Evolutionary conservation across 64 coral and sea anemone genomes (phyloP), one percentile per base, ranked within the genome.

Genomic region (Astreopora myriophthalma): DNA sequence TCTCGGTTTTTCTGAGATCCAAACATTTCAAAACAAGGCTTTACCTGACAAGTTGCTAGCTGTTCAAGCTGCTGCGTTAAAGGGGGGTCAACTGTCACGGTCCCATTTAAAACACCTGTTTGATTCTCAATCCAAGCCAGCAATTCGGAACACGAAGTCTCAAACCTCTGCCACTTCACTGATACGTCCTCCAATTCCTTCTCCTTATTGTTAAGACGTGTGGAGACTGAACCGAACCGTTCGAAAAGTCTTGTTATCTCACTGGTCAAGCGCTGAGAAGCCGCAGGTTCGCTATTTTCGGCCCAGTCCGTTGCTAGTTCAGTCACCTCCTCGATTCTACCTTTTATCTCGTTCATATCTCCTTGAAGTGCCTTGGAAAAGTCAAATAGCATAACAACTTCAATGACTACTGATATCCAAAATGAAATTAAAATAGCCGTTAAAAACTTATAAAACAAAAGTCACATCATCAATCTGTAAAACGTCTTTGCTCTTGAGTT

Each of bases 51-150:
- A 25, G 67, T 86, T 13, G 89, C 78, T 22, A 96, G 44, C 22
- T 96, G 95, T 40, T 96, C 72, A 14, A 96, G 46, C 81, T 93
- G 91, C 19, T 48, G 55, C 1, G 86, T 58, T 68, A 96, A 91
- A 6, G 95, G 71, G 36, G 85, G 91, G 34, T 96, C 90, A 16
- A 78, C 42, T 39, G 77, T 79, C 28, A 93, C 64, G 25, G 71
- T 79, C 69, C 90, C 87, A 42, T 73, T 81, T 9, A 96, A 73
- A 49, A 96, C 70, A 79, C 46, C 80, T 55, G 84, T 88, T 32
- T 96, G 95, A 24, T 85, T 73, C 46, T 96, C 86, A 66, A 96
- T 93, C 95, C 95, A 96, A n/a, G 76, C 72, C 67, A 89, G 73
- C 38, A 96, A 37, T 29, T 96, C 91, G 1, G 73, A 28, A 27